These are phyloP conservation scores for Rhinolophus ferrumequinum DNA, from an alignment of 2,113 vertebrate genomes.

Conservation along the genomic window DNA sequence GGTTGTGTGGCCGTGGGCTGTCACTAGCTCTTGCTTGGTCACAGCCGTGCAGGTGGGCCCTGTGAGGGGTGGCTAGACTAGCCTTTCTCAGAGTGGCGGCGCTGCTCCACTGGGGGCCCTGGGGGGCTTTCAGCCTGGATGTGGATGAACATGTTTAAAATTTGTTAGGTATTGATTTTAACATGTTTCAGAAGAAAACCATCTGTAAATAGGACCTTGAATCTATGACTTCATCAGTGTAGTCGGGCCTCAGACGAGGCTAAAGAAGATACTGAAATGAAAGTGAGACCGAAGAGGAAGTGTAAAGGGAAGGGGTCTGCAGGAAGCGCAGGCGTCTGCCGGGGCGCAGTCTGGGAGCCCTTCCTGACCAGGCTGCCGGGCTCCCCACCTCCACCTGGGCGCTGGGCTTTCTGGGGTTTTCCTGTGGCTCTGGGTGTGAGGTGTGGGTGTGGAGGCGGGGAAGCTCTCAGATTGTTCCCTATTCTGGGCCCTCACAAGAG, in stretches of 20 bases:
- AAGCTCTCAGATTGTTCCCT: fast-evolving
- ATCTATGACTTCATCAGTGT: not conserved
- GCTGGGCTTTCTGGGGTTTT: not conserved
- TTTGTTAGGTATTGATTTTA: not conserved
- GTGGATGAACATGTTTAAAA: not conserved
- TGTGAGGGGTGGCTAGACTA: not conserved
- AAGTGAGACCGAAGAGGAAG: not conserved
- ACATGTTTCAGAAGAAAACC: not conserved
- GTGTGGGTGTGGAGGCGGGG: not conserved
- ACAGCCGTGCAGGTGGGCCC: fast-evolving
- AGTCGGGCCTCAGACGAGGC: not conserved
- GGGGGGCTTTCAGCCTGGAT: not conserved
- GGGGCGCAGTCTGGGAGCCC: fast-evolving
- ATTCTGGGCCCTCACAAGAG: not conserved
- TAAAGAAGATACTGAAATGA: not conserved
- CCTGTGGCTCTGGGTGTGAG: not conserved
- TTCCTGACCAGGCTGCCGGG: not conserved
- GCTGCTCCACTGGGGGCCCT: fast-evolving
- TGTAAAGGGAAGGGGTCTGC: not conserved
- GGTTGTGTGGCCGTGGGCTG: not conserved
- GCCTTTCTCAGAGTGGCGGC: fast-evolving
- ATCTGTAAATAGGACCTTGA: not conserved
- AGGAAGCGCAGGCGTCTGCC: not conserved
- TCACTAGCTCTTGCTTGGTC: too few relatives aligned
- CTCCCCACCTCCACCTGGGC: not conserved